Percentiles rank a stretch among this genome's conserved stretches.
These are phyloP conservation scores for Crocuta crocuta DNA, from an alignment of 2,113 vertebrate genomes.

Conservation along the genomic window DNA sequence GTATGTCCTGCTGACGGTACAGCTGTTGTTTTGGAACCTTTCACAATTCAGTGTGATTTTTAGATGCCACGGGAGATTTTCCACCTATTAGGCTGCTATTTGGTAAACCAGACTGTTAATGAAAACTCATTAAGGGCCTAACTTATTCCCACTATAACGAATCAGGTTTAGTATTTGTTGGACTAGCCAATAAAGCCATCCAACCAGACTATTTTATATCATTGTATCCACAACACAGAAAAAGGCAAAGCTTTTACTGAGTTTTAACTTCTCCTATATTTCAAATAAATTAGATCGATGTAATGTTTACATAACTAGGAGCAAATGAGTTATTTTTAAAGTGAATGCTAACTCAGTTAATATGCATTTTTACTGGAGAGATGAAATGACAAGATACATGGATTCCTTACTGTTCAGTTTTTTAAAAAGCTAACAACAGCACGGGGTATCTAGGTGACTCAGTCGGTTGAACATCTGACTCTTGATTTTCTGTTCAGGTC, in stretches of 20 bases:
- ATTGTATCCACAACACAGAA: neutral
- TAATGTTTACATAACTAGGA: neutral
- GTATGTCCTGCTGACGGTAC: neutral
- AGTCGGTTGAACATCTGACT: too few relatives aligned
- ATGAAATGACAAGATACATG: neutral
- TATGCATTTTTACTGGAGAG: neutral
- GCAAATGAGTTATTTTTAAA: neutral
- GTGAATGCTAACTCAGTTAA: neutral
- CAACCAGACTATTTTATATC: neutral
- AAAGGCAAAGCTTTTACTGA: neutral
- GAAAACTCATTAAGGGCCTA: neutral
- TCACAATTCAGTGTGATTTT: neutral
- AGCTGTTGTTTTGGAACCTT: neutral
- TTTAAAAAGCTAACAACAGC: neutral
- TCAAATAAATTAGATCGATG: neutral
- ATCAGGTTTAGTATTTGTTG: neutral
- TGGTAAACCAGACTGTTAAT: neutral
- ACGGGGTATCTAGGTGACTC: too few relatives aligned
- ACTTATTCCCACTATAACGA: neutral
- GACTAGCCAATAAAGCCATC: neutral
- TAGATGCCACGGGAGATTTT: neutral
- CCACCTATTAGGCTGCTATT: neutral
- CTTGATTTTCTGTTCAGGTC: too few relatives aligned
- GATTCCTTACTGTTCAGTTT: neutral
- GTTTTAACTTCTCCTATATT: neutral